Percentiles rank a stretch among this genome's conserved stretches.
phyloP scores from a whole-genome alignment of 2,888 invertebrate species.

The Aelia acuminata region DNA sequence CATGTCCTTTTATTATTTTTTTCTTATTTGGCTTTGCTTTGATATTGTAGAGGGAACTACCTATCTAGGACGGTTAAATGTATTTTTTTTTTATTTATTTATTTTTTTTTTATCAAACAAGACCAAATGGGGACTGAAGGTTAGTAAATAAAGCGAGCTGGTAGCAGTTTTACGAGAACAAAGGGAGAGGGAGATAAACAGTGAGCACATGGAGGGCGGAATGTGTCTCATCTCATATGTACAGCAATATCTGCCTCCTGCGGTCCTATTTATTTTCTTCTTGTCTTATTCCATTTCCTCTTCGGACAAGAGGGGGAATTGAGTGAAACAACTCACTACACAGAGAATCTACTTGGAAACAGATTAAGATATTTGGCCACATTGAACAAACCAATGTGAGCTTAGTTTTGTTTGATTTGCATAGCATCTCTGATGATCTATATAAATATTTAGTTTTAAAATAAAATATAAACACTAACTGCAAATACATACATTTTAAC shows the following conservation, averaged over 20 bases:
- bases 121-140: constrained; percentile 26
- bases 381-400: neutral
- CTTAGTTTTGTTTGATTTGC: neutral
- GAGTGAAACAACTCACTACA: neutral
- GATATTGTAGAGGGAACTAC: neutral
- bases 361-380: neutral
- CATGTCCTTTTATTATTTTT: neutral
- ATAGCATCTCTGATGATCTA: neutral
- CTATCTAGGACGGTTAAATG: neutral
- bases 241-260: neutral
- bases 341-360: neutral
- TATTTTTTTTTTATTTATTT: too few species aligned
- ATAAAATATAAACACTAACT: neutral
- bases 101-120: constrained; percentile 26
- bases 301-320: neutral
- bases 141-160: neutral
- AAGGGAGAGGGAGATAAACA: constrained; percentile 43
- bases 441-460: too few species aligned
- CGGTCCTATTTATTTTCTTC: neutral
- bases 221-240: neutral
- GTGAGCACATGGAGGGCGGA: neutral
- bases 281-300: constrained; percentile 20
- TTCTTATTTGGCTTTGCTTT: neutral
- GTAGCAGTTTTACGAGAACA: constrained; percentile 45
- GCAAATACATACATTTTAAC: too few species aligned